These are phyloP conservation scores for Saccopteryx leptura DNA, from an alignment of 2,113 vertebrate species.

Conservation along the genomic window DNA sequence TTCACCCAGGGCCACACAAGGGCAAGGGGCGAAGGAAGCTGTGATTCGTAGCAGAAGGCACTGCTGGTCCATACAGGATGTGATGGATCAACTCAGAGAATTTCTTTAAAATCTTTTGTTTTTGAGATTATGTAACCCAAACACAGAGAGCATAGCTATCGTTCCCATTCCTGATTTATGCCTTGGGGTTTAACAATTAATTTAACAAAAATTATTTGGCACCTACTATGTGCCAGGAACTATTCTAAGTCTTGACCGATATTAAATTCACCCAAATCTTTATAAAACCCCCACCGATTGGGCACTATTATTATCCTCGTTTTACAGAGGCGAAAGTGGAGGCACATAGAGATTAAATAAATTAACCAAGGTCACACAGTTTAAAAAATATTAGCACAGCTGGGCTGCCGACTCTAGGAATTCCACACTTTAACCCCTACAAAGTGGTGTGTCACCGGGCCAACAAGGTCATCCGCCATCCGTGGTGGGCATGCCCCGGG, in stretches of 20 bases:
- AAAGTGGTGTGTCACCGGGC: not conserved
- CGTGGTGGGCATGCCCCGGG: not conserved
- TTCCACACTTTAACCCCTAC: not conserved
- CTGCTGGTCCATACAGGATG: not conserved
- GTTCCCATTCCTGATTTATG: conserved; percentile 4
- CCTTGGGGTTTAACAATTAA: not conserved
- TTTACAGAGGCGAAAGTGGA: not conserved
- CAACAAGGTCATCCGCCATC: not conserved
- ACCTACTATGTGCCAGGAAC: not conserved
- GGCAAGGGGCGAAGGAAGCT: not conserved
- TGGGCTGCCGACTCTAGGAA: not conserved
- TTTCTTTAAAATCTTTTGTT: not conserved
- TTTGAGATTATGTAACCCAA: not conserved
- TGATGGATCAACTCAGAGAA: not conserved
- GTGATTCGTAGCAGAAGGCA: accelerated
- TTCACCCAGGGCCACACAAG: not conserved
- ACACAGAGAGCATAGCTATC: not conserved
- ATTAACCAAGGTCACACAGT: not conserved
- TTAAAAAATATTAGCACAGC: not conserved
- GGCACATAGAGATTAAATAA: not conserved
- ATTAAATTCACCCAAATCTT: not conserved
- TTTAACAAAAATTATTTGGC: not conserved
- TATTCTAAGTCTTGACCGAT: not conserved
- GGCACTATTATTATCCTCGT: not conserved
- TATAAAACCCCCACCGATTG: not conserved